phyloP scores from a whole-genome alignment of 2,797 vertebrate species.

The Triplophysa yarkandensis region DNA sequence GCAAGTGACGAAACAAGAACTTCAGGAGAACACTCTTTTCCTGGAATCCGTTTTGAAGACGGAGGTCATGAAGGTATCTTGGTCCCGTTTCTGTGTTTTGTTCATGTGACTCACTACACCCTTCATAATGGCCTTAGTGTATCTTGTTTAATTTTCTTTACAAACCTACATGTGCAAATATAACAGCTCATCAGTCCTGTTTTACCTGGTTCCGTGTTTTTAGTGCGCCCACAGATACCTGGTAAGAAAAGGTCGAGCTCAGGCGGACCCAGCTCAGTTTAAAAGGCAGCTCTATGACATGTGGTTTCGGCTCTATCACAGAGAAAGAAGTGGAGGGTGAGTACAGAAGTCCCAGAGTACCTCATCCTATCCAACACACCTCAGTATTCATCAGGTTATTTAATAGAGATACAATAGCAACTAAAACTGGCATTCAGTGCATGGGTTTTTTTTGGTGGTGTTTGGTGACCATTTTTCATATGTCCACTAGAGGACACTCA shows the following conservation, averaged over 20 bases:
- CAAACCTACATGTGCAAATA: no score
- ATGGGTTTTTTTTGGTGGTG: not conserved
- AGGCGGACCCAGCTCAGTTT: slow-evolving; percentile 71
- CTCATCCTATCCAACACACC: not conserved
- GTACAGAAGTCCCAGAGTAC: slow-evolving; percentile 53
- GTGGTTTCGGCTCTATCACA: slow-evolving; percentile 85
- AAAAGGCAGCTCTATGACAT: slow-evolving; percentile 82
- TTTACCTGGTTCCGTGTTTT: slow-evolving; percentile 24
- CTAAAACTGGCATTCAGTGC: not conserved
- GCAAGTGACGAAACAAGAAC: slow-evolving; percentile 80
- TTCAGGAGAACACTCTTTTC: slow-evolving; percentile 77
- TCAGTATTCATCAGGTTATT: not conserved
- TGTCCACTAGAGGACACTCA: slow-evolving; percentile 1
- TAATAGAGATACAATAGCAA: not conserved
- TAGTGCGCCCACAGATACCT: slow-evolving; percentile 82
- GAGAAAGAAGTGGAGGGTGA: slow-evolving; percentile 77
- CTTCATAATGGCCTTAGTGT: no score
- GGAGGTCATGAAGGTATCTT: slow-evolving; percentile 80
- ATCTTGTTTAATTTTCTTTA: not conserved
- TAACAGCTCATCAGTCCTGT: not conserved
- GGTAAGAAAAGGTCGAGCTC: slow-evolving; percentile 72
- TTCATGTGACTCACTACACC: not conserved
- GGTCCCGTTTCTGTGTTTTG: not conserved
- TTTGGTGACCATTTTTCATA: not conserved
- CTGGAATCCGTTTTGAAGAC: slow-evolving; percentile 80